Evolutionary conservation across 2,888 invertebrate genomes (phyloP).

Genomic region (Chalcosyrphus nemorum): DNA sequence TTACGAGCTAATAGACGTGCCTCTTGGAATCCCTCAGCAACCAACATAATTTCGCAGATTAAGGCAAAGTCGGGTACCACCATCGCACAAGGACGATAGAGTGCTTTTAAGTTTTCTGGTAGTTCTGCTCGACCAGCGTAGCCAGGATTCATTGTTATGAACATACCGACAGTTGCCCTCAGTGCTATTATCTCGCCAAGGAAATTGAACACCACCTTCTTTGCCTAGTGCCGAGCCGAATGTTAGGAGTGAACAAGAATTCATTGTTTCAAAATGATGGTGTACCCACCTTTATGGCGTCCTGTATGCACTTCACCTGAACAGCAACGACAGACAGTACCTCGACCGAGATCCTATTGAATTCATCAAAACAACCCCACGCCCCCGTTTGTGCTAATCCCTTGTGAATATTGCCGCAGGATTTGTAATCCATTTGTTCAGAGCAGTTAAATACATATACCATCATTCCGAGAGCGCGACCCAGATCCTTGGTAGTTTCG

Average conservation of each 20-base stretch:
- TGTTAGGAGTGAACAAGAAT: not conserved
- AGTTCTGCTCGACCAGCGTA: slow-evolving; percentile 96
- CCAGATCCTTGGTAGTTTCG: slow-evolving; percentile 97
- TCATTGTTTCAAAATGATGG: slow-evolving; percentile 18
- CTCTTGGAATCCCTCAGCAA: slow-evolving; percentile 97
- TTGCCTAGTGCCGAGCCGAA: slow-evolving; percentile 80
- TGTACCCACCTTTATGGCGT: slow-evolving; percentile 88
- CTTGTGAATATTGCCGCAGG: slow-evolving; percentile 97
- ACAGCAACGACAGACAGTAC: slow-evolving; percentile 97
- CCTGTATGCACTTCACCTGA: slow-evolving; percentile 93
- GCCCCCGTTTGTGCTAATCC: slow-evolving; percentile 87
- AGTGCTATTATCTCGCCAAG: slow-evolving; percentile 91
- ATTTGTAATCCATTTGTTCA: slow-evolving; percentile 98
- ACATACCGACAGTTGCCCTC: slow-evolving; percentile 92
- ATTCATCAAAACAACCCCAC: slow-evolving; percentile 99
- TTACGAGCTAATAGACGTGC: slow-evolving; percentile 94
- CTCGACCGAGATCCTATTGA: slow-evolving; percentile 97
- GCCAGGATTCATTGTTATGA: slow-evolving; percentile 98
- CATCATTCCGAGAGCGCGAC: slow-evolving; percentile 96
- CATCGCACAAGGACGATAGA: slow-evolving; percentile 96
- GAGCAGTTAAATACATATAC: slow-evolving; percentile 99
- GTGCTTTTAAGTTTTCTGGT: slow-evolving; percentile 90
- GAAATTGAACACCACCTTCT: slow-evolving; percentile 91
- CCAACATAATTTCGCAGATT: slow-evolving; percentile 98
- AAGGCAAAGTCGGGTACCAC: slow-evolving; percentile 97